A percentile compares a stretch with the other conserved stretches of the same genome.
Evolutionary conservation across 2,797 vertebrate genomes (phyloP).

Genomic region (Sebastes hopkinsi): DNA sequence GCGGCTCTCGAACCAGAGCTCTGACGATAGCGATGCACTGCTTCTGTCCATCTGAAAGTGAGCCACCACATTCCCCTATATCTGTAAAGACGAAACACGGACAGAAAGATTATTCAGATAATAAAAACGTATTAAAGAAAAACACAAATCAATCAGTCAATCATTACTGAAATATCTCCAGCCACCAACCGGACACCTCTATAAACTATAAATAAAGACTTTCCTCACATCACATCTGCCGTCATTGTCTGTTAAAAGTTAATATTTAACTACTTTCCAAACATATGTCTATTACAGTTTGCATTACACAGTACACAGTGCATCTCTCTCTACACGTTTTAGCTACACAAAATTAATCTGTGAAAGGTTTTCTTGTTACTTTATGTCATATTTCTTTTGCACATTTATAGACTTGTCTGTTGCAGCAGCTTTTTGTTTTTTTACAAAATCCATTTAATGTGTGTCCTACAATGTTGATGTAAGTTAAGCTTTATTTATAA

Average conservation of each 20-base stretch:
- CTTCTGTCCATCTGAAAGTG: constrained; percentile 83
- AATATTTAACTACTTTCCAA: background rate
- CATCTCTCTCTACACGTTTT: too few relatives aligned
- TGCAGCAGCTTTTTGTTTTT: background rate
- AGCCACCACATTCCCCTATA: constrained; percentile 80
- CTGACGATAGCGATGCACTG: constrained; percentile 88
- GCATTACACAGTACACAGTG: background rate
- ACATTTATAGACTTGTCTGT: background rate
- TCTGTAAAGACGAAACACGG: constrained; percentile 66
- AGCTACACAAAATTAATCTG: background rate
- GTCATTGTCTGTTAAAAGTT: background rate
- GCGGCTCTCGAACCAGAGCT: constrained; percentile 85
- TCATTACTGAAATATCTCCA: background rate
- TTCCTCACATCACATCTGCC: background rate
- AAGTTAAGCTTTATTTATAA: background rate
- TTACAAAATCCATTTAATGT: too few relatives aligned
- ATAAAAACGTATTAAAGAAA: background rate
- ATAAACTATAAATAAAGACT: background rate
- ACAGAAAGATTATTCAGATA: background rate
- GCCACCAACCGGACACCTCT: too few relatives aligned
- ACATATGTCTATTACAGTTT: background rate
- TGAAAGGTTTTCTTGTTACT: background rate
- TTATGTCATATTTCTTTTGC: background rate
- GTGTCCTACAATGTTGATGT: background rate
- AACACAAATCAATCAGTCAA: background rate